Conservation (phyloP, 2,888 invertebrate species). For the Protonemura montana region DNA sequence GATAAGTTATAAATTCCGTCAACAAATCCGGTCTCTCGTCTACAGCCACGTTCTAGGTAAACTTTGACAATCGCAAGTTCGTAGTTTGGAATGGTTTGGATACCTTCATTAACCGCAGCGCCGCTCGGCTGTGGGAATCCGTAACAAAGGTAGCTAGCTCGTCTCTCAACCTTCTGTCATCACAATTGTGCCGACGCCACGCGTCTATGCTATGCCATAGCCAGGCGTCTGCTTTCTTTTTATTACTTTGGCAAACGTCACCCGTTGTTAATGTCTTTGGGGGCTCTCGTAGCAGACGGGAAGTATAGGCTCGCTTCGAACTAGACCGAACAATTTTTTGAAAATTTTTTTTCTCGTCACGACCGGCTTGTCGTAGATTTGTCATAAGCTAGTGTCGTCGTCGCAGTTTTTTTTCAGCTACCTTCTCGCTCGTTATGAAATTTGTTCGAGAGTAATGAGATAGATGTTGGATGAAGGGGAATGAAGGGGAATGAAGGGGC, state of each 20-base stretch:
- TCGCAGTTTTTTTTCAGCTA: conserved; percentile 16
- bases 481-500: conserved; percentile 25
- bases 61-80: not conserved
- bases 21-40: not conserved
- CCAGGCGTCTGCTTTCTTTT: not conserved
- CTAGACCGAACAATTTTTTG: conserved; percentile 28
- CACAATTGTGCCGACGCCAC: not conserved
- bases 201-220: not conserved
- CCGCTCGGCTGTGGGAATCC: not conserved
- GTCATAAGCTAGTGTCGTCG: conserved; percentile 18
- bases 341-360: conserved; percentile 15
- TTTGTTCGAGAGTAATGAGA: conserved; percentile 49
- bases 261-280: conserved; percentile 39
- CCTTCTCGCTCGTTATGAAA: conserved; percentile 53
- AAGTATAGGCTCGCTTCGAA: conserved; percentile 18
- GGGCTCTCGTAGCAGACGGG: not conserved
- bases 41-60: not conserved
- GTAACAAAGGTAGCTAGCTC: not conserved
- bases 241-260: conserved; percentile 33
- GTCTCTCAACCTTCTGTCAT: not conserved
- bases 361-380: conserved; percentile 25
- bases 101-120: conserved; percentile 12
- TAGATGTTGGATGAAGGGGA: conserved; percentile 34
- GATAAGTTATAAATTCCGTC: not conserved
- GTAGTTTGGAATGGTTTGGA: not conserved